Conservation (phyloP, 1,140 invertebrate genomes). For the Drosophila littoralis region DNA sequence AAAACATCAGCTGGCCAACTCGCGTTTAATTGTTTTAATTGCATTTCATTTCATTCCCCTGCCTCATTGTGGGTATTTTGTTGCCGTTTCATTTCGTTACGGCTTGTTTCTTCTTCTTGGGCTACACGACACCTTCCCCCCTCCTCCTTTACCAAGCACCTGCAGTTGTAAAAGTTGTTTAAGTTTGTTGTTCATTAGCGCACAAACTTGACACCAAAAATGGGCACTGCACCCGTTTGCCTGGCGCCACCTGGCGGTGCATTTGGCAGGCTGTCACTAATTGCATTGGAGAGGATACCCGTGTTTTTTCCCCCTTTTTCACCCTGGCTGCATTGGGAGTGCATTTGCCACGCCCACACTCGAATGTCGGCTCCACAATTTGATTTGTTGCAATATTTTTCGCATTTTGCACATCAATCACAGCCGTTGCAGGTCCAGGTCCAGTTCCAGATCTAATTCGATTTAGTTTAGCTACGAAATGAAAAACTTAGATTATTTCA, state of each 20-base stretch:
- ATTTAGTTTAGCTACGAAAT: constrained; percentile 19
- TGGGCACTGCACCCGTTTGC: neutral
- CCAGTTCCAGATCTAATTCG: constrained; percentile 46
- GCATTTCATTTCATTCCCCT: constrained; percentile 68
- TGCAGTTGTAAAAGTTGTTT: constrained; percentile 39
- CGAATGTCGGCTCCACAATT: constrained; percentile 26
- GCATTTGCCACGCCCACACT: neutral
- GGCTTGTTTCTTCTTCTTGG: neutral
- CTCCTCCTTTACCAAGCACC: neutral
- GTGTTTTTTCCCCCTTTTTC: constrained; percentile 10
- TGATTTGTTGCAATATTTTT: constrained; percentile 74
- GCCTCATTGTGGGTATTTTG: constrained; percentile 57
- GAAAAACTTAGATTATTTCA: neutral
- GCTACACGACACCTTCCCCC: too few relatives aligned
- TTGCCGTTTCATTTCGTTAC: constrained; percentile 35
- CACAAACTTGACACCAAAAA: constrained; percentile 52
- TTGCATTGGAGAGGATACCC: constrained; percentile 34
- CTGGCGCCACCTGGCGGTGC: constrained; percentile 40
- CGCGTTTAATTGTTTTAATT: constrained; percentile 71
- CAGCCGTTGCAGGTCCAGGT: constrained; percentile 25
- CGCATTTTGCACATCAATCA: constrained; percentile 69
- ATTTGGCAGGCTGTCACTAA: constrained; percentile 47
- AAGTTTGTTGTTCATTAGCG: constrained; percentile 79
- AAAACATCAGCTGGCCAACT: constrained; percentile 2
- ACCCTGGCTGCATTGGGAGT: constrained; percentile 6